Percentiles rank a stretch among this genome's conserved stretches.
These are phyloP conservation scores for Charaxes varanes DNA, from an alignment of 1,140 invertebrate species.

Conservation along the genomic window DNA sequence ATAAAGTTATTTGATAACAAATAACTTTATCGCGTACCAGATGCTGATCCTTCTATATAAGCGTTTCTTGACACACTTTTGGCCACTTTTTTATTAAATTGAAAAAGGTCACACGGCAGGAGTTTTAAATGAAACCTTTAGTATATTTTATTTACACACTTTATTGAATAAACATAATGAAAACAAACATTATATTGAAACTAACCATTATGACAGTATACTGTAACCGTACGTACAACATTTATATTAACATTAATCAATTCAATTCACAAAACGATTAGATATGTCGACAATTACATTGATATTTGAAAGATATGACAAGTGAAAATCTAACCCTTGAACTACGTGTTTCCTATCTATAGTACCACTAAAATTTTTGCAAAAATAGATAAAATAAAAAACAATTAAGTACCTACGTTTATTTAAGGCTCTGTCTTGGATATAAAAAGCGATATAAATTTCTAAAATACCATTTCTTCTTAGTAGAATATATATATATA, in stretches of 20 bases:
- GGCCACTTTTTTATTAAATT: neutral
- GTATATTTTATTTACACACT: constrained; percentile 65
- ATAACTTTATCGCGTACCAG: too few relatives aligned
- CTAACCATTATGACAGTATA: constrained; percentile 67
- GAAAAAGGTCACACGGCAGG: neutral
- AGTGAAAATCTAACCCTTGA: constrained; percentile 30
- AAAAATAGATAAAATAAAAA: constrained; percentile 15
- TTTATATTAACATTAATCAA: constrained; percentile 70
- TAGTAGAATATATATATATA: neutral
- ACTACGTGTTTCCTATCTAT: constrained; percentile 23
- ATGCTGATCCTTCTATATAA: too few relatives aligned
- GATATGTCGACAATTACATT: constrained; percentile 69
- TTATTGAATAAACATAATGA: constrained; percentile 73
- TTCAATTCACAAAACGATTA: constrained; percentile 69
- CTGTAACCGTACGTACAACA: constrained; percentile 72
- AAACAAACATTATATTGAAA: constrained; percentile 69
- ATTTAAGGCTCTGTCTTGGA: constrained; percentile 13
- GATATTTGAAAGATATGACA: constrained; percentile 65
- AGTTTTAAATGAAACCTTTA: neutral
- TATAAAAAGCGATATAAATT: neutral
- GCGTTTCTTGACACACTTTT: too few relatives aligned
- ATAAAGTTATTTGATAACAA: too few relatives aligned
- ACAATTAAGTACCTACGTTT: constrained; percentile 12
- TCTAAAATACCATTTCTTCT: neutral
- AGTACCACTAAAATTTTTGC: constrained; percentile 18